Evolutionary conservation across 2,888 invertebrate genomes (phyloP), one percentile per base, ranked within the genome.

Genomic region (Eristalis pertinax): DNA sequence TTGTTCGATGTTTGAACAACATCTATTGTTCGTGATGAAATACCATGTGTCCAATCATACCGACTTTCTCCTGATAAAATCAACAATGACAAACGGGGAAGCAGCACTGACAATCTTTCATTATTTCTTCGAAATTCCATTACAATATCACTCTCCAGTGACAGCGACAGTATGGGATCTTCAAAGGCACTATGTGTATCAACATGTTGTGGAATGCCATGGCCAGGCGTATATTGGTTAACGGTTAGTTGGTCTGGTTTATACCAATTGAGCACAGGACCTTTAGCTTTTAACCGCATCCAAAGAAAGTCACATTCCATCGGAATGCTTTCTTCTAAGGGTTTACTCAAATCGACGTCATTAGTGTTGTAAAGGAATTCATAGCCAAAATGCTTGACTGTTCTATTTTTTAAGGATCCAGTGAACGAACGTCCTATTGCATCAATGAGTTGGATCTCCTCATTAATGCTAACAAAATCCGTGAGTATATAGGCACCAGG

Each of bases 101-200:
- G 92, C 15, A 95, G 88, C 0, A 97, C 93, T 0, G 96, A 95
- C 10, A 95, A 92, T 89, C 95, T 95, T 80, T 93, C 94, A 60
- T 94, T 94, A 70, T 94, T 94, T 89, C 95, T 95, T 88, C 95
- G 95, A 93, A 98, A 99, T 90, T 99, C 97, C 98, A 99, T 99
- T 0, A 98, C 95, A 72, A 97, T 95, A 79, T 96, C 94, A 1
- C 97, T 90, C 4, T 96, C 96, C 19, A 99, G 94, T 3, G 98
- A 99, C 0, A 99, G 92, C 0, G 98, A 98, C 32, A 99, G 91
- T 87, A 99, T 97, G 2, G 96, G 96, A 91, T 96, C 96, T 89
- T 97, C 96, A 93, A 99, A 99, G 0, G 98, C 97, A 92, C 98
- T 98, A 91, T 99, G 98, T 0, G 98, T 98, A 92, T 99, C 99